These are phyloP conservation scores for Falco cherrug DNA, from an alignment of 2,797 vertebrate species.

Conservation along the genomic window DNA sequence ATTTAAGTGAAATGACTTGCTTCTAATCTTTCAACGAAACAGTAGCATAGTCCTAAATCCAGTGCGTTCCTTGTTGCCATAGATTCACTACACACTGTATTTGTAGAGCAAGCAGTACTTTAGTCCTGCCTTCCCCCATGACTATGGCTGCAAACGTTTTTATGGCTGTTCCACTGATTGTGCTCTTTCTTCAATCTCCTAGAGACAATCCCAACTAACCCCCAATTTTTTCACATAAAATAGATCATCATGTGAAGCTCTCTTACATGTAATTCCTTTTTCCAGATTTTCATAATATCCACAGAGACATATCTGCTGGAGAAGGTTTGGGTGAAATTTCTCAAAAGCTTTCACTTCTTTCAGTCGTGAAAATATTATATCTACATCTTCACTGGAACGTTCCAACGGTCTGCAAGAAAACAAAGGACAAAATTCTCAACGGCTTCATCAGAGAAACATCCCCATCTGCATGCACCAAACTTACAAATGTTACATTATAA, in stretches of 20 bases:
- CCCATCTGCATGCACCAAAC: neutral
- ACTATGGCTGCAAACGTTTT: neutral
- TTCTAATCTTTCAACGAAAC: neutral
- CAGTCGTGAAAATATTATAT: constrained; percentile 92
- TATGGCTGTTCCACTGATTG: neutral
- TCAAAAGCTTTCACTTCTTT: constrained; percentile 94
- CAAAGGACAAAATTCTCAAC: neutral
- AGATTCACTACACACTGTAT: neutral
- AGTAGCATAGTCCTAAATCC: neutral
- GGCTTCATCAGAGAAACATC: neutral
- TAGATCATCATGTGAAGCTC: neutral
- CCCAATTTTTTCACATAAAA: neutral
- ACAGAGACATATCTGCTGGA: constrained; percentile 94
- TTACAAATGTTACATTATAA: neutral
- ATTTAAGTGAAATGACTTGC: neutral
- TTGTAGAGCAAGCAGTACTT: constrained; percentile 6
- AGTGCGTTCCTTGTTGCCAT: neutral
- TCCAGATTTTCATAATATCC: constrained; percentile 95
- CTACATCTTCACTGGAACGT: constrained; percentile 93
- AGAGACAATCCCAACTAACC: neutral
- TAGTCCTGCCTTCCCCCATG: neutral
- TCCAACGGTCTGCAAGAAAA: constrained; percentile 85
- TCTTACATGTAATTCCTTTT: constrained; percentile 94
- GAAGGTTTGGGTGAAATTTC: constrained; percentile 90
- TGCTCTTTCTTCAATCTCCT: neutral